A percentile compares a stretch with the other conserved stretches of the same genome.
These are phyloP conservation scores for Tyto alba DNA, from an alignment of 2,113 vertebrate genomes.

Conservation along the genomic window DNA sequence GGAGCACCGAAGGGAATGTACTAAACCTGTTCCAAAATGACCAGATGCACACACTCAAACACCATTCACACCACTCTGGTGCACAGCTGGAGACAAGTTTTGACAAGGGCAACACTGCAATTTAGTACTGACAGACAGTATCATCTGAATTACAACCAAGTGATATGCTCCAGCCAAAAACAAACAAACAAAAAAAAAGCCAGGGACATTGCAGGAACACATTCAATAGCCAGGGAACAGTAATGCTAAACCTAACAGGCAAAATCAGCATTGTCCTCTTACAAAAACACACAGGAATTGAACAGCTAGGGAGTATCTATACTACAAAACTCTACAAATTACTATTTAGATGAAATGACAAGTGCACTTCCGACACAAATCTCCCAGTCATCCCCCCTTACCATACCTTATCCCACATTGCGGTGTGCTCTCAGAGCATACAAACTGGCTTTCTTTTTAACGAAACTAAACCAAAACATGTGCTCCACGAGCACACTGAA, in stretches of 20 bases:
- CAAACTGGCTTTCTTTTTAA: background rate
- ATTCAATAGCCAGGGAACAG: background rate
- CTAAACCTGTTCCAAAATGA: constrained; percentile 66
- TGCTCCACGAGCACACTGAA: background rate
- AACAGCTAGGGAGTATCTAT: background rate
- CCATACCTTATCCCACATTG: background rate
- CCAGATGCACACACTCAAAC: constrained; percentile 68
- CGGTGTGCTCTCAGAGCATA: background rate
- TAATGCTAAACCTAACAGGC: background rate
- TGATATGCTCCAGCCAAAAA: background rate
- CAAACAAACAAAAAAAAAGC: background rate
- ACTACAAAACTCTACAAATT: background rate
- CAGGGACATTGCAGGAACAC: background rate
- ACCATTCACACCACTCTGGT: constrained; percentile 12
- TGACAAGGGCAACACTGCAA: background rate
- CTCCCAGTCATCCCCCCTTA: background rate
- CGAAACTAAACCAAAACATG: background rate
- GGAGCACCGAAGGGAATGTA: constrained; percentile 65
- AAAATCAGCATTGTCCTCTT: background rate
- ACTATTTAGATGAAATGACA: background rate
- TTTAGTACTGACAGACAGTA: background rate
- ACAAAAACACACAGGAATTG: background rate
- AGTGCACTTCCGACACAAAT: background rate
- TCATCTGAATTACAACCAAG: background rate
- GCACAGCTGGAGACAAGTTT: background rate